Conservation (phyloP, 2,113 vertebrate genomes). For the Pollachius pollachius region DNA sequence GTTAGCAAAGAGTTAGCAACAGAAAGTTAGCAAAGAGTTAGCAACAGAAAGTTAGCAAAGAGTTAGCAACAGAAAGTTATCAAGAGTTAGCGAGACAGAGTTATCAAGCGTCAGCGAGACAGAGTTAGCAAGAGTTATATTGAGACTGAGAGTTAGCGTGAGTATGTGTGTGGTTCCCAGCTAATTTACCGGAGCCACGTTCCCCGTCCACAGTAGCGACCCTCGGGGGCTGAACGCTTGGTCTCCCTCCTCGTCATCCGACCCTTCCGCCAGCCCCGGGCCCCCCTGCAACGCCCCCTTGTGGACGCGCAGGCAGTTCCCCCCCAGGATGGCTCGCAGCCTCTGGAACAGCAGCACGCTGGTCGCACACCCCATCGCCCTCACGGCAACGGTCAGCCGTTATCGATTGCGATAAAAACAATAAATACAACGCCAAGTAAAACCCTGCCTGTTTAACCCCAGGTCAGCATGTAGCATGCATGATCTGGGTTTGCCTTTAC, state of each 20-base stretch:
- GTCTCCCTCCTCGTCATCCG: conserved; percentile 74
- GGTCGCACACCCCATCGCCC: conserved; percentile 91
- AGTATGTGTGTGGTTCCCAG: neutral
- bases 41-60: no score
- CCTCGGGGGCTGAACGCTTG: conserved; percentile 45
- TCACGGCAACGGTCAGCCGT: conserved; percentile 17
- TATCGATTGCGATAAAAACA: no score
- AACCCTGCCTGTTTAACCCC: no score
- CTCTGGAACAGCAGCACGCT: conserved; percentile 89
- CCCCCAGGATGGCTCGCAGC: conserved; percentile 85
- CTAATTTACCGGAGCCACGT: conserved; percentile 53
- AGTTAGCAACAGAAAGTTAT: no score
- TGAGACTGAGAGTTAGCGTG: no score
- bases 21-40: neutral
- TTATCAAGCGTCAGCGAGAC: no score
- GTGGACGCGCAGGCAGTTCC: conserved; percentile 88
- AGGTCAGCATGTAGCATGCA: no score
- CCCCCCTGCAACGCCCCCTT: conserved; percentile 76
- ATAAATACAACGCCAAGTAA: no score
- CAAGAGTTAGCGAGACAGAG: no score
- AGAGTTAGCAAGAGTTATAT: no score
- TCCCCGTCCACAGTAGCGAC: conserved; percentile 48
- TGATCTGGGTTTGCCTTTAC: no score
- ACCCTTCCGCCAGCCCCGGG: conserved; percentile 55
- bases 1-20: no score